Base-by-base conservation (phyloP, 2,113 vertebrate genomes). In the Seriola aureovittata region DNA sequence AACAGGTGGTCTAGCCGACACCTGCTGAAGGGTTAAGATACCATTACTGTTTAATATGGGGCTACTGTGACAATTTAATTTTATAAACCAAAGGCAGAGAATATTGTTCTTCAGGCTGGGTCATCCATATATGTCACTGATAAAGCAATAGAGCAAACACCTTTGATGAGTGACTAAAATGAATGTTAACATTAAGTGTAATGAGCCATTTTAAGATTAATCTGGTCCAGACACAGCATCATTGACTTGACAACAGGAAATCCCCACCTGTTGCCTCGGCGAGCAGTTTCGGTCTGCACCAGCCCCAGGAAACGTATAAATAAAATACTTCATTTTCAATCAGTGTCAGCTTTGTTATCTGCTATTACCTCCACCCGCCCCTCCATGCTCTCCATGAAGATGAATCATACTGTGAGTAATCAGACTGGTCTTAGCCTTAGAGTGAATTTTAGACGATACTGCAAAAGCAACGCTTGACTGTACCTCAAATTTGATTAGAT, bases 251-350 rank as follows among this genome's bases (percentile, higher is more conserved):
- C 34, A 62, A 12, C 62, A 46, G 57, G 5, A 42, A 14, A 52
- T 40, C 55, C 12, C 38, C 71, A 78, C 65, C 71, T 79, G 75
- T 68, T 23, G 71, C 65, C 21, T 58, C 50, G 21, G 14, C 13
- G 42, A 32, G 60, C 44, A 34, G 19, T 40, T 60, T 71, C 68
- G 42, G 48, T 58, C 50, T 16, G 32, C 16, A 52, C 7, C 40
- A 59, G 48, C 25, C n/a, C 17, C 6, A 8, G 48, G 32, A 65
- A 54, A 38, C 29, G 54, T 46, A 70, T 60, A 13, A 38, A 14
- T 34, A 9, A 57, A 40, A 75, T 16, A 57, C 17, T 29, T 44
- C 14, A n/a, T 69, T 69, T 69, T 36, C 19, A 8, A 8, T 6
- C 2, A 17, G 34, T 62, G 54, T 9, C 25, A 42, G 34, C 36